phyloP scores from a whole-genome alignment of 2,113 vertebrate genomes.

The Piprites chloris region DNA sequence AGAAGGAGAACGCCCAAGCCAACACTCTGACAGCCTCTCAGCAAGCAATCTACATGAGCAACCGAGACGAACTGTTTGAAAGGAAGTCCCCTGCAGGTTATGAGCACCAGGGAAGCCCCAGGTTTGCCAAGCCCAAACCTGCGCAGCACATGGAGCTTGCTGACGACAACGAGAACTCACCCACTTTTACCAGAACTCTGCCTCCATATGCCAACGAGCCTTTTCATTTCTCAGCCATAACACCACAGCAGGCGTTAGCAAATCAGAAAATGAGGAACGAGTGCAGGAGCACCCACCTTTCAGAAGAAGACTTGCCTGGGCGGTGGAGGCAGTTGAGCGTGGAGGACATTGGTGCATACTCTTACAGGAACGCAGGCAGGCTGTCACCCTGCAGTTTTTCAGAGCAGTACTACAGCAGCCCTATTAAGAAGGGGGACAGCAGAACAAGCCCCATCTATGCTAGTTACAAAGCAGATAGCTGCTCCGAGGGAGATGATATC shows the following conservation, averaged over 20 bases:
- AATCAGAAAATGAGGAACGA: conserved; percentile 83
- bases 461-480: conserved; percentile 80
- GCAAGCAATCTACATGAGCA: conserved; percentile 86
- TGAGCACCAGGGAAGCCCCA: conserved; percentile 74
- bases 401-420: conserved; percentile 84
- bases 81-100: conserved; percentile 79
- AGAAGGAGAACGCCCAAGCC: conserved; percentile 84
- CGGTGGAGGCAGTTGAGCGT: conserved; percentile 89
- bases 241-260: conserved; percentile 78
- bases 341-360: conserved; percentile 86
- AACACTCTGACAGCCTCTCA: conserved; percentile 89
- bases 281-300: conserved; percentile 75
- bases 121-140: conserved; percentile 81
- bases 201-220: conserved; percentile 84
- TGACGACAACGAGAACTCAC: conserved; percentile 74
- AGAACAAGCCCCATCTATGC: conserved; percentile 85
- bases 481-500: conserved; percentile 87
- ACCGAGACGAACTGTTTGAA: conserved; percentile 83
- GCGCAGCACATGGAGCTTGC: conserved; percentile 81
- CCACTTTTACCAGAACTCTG: conserved; percentile 78
- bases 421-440: conserved; percentile 72
- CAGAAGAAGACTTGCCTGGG: conserved; percentile 79
- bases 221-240: conserved; percentile 81
- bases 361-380: conserved; percentile 77
- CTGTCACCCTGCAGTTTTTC: conserved; percentile 86